Evolutionary conservation across 2,888 invertebrate genomes (phyloP).

Genomic region (Trachelus stipa): DNA sequence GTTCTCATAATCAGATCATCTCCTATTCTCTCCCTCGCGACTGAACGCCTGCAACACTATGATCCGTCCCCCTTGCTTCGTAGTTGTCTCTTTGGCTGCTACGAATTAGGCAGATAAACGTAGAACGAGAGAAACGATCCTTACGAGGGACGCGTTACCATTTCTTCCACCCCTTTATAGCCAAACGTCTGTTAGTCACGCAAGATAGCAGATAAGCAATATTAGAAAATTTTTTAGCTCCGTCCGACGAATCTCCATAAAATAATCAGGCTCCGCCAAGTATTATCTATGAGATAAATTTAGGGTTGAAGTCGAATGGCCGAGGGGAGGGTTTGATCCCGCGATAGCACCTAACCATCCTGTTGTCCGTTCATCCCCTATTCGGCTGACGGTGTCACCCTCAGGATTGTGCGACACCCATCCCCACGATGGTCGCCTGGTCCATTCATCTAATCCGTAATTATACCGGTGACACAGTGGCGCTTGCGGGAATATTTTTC

Average conservation of each 20-base stretch:
- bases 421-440: constrained; percentile 38
- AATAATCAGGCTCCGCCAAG: neutral
- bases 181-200: neutral
- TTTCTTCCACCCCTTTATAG: neutral
- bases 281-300: neutral
- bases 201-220: neutral
- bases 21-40: constrained; percentile 27
- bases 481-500: neutral
- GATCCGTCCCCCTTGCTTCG: neutral
- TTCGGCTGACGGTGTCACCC: constrained; percentile 30
- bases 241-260: neutral
- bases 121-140: neutral
- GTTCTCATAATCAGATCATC: constrained; percentile 61
- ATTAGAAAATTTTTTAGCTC: neutral
- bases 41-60: neutral
- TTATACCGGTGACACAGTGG: constrained; percentile 46
- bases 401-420: constrained; percentile 26
- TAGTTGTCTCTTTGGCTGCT: neutral
- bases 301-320: neutral
- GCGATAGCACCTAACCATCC: neutral
- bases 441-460: constrained; percentile 56
- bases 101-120: neutral
- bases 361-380: constrained; percentile 40
- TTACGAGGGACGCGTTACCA: neutral
- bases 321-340: neutral